Percentiles rank a stretch among this genome's conserved stretches.
Evolutionary conservation across 2,113 vertebrate species (phyloP).

Genomic region (Sturnira hondurensis): DNA sequence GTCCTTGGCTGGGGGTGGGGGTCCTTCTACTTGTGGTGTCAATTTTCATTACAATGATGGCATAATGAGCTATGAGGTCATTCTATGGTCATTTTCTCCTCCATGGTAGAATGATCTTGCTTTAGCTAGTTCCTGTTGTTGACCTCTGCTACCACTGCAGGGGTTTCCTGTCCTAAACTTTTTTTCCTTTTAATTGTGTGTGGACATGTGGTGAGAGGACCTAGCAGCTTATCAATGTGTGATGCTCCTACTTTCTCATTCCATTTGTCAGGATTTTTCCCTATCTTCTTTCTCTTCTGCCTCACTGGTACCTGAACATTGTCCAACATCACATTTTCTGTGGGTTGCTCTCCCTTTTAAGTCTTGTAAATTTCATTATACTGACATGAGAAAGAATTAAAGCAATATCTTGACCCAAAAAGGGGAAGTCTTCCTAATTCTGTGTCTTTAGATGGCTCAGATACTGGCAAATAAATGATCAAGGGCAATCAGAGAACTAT

Average conservation of each 20-base stretch:
- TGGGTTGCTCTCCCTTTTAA: background rate
- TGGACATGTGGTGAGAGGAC: background rate
- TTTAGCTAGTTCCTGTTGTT: background rate
- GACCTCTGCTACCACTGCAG: background rate
- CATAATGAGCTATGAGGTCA: background rate
- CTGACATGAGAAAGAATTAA: background rate
- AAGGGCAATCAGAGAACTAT: too few relatives aligned
- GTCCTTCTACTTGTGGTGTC: background rate
- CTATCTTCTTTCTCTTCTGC: too few relatives aligned
- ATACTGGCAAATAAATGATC: too few relatives aligned
- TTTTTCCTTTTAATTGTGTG: background rate
- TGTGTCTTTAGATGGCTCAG: too few relatives aligned
- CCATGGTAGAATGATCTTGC: background rate
- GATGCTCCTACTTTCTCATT: too few relatives aligned
- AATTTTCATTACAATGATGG: background rate
- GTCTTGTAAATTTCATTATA: background rate
- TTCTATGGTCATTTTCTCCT: background rate
- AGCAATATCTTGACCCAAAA: background rate
- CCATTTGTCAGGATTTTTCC: too few relatives aligned
- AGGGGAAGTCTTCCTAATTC: background rate
- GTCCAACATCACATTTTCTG: background rate
- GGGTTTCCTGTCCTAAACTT: background rate
- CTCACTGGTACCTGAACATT: background rate
- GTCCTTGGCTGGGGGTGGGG: too few relatives aligned
- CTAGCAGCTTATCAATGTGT: too few relatives aligned